Evolutionary conservation across 1,140 invertebrate genomes (phyloP), one percentile per base, ranked within the genome.

Genomic region (Adelges cooleyi): DNA sequence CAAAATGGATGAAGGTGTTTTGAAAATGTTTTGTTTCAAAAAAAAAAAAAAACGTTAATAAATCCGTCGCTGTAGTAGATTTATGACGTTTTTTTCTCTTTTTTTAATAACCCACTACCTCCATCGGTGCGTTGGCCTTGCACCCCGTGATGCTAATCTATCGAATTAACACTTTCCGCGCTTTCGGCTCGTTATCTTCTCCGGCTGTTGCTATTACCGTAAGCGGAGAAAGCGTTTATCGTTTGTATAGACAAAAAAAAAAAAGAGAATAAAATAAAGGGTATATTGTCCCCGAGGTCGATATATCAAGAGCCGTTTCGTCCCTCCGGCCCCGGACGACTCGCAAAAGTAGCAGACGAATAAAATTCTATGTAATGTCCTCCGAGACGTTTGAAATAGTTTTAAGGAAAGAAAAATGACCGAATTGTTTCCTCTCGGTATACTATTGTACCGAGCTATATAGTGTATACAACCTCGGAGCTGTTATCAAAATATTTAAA

Each of bases 1-100:
- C 86, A 68, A 72, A 79, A 69, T 95, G 92, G 92, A 92, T 94
- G 86, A 79, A 83, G 68, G 78, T 80, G 44, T 46, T 62, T 46
- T 48, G 36, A 27, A 36, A 56, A 42, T 33, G 20, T 44, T 44
- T 52, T 67, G 49, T 27, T 52, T 67, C 8, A 5, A 42, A 52
- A 18, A 20, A 42, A 67, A 46, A 38, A 66, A 49, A 66, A 38
- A 18, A 23, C 44, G 46, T 53, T 38, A 50, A 48, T 33, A 42
- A 68, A 15, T 27, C 13, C n/a, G 17, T 36, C 23, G 36, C n/a
- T 25, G 13, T 36, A 15, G 22, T 23, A 38, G 53, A 54, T 65
- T 53, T 46, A 48, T 51, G 52, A 62, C 53, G 22, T 67, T 49
- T 40, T n/a, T n/a, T n/a, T n/a, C n/a, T n/a, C n/a, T n/a, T n/a